These are phyloP conservation scores for Plectropomus leopardus DNA, from an alignment of 2,113 vertebrate genomes.

Conservation along the genomic window DNA sequence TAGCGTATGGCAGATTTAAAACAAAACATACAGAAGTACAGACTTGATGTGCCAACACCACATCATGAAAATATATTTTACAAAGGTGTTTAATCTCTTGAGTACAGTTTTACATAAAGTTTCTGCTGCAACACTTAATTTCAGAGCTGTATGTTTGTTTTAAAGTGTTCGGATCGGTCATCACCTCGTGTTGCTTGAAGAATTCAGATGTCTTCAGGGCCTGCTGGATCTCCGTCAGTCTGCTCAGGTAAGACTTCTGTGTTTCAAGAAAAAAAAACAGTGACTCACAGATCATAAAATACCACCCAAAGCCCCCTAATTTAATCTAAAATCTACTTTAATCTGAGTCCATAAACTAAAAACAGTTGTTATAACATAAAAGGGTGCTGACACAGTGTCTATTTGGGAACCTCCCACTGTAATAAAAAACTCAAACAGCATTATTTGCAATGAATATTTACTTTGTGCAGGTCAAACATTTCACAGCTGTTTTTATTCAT, in stretches of 20 bases:
- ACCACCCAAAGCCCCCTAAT: neutral
- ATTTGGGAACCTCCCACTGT: neutral
- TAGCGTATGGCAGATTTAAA: no score
- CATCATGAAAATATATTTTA: neutral
- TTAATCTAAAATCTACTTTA: neutral
- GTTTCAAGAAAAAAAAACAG: constrained; percentile 16
- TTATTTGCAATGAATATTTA: constrained; percentile 43
- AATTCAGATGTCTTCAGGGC: constrained; percentile 93
- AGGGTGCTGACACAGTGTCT: constrained; percentile 3
- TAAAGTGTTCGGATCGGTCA: neutral
- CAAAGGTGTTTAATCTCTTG: neutral
- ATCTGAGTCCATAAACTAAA: neutral
- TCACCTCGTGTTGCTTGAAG: constrained; percentile 96
- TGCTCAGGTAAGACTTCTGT: constrained; percentile 92
- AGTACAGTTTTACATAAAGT: neutral
- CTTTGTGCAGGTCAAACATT: constrained; percentile 45
- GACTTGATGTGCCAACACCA: no score
- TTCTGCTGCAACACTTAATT: constrained; percentile 10
- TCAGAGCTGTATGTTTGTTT: neutral
- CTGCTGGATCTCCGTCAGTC: constrained; percentile 90
- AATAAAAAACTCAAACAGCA: constrained; percentile 44
- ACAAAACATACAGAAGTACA: no score
- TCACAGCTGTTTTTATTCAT: constrained; percentile 8
- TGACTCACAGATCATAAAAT: neutral
- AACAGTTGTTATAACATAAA: neutral